Base-by-base conservation (phyloP, 2,888 invertebrate genomes). In the Suillia variegata region DNA sequence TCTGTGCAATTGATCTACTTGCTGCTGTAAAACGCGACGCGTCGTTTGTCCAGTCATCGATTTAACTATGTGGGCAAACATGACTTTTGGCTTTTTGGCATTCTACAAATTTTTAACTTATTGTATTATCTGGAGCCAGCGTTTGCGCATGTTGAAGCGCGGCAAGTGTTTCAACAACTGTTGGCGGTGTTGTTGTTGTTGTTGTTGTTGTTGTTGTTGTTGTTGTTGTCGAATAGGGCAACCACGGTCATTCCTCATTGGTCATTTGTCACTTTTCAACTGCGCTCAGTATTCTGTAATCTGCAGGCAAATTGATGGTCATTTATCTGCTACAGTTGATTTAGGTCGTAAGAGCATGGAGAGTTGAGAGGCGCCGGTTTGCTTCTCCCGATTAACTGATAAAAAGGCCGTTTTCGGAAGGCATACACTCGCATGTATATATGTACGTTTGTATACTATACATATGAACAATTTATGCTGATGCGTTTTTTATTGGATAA, bases 261-360 rank as follows among this genome's bases (percentile, higher is more conserved):
- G 54, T 57, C 62, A 62, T 63, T 31, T 26, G 55, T 33, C 55
- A 56, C 24, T 48, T 42, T n/a, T 42, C 34, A 34, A 5, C 18
- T 38, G 8, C 18, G 52, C 20, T 18, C 31, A 15, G 17, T 50
- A 15, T 26, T 2, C 38, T 15, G 45, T 13, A 45, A 45, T 18
- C 45, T 17, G 22, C 20, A 42, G 15, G 71, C 71, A 68, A 73
- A 75, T 73, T 73, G 74, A 73, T 73, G 75, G 70, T 55, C 65
- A 70, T 68, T 66, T 74, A 73, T 73, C 72, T 73, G 75, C 75
- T 75, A 69, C 67, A 67, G 68, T 75, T 67, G n/a, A n/a, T n/a
- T n/a, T n/a, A n/a, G n/a, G n/a, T 45, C 45, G 45, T 8, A 13
- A 38, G 38, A 4, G 38, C 38, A n/a, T 38, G 38, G 38, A 38